phyloP scores from a whole-genome alignment of 2,113 vertebrate genomes.

The Podarcis raffonei region DNA sequence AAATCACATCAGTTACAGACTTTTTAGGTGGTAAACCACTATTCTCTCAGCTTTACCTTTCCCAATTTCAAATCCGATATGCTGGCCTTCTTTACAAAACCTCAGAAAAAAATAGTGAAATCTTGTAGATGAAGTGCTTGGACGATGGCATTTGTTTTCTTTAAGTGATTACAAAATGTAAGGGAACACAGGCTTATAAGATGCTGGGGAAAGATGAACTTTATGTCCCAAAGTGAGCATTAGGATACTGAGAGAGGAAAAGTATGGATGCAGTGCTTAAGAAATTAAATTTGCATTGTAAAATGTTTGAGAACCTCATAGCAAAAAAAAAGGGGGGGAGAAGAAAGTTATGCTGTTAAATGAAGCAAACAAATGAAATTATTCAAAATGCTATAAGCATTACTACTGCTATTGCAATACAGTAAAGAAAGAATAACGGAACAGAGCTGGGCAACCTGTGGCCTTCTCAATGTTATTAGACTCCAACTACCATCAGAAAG shows the following conservation, averaged over 20 bases:
- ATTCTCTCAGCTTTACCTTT: background rate
- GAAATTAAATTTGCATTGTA: background rate
- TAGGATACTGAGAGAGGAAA: background rate
- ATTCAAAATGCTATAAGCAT: background rate
- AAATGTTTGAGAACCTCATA: background rate
- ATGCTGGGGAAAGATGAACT: background rate
- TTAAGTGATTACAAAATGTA: background rate
- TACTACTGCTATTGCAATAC: background rate
- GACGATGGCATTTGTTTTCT: background rate
- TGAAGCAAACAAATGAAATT: background rate
- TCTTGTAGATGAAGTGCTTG: background rate
- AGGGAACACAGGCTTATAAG: background rate
- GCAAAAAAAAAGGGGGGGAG: too few species aligned
- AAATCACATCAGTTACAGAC: background rate
- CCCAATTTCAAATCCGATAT: background rate
- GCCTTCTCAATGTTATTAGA: too few species aligned
- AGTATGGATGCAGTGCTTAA: background rate
- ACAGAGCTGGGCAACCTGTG: too few species aligned
- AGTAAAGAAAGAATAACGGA: background rate
- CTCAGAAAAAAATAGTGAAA: too few species aligned
- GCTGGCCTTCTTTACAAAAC: background rate
- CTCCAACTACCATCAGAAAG: too few species aligned
- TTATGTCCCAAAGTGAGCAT: background rate
- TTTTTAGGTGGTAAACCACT: background rate
- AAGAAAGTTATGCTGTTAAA: background rate